These are phyloP conservation scores for Trachelus iudaicus DNA, from an alignment of 2,888 invertebrate species.

Conservation along the genomic window DNA sequence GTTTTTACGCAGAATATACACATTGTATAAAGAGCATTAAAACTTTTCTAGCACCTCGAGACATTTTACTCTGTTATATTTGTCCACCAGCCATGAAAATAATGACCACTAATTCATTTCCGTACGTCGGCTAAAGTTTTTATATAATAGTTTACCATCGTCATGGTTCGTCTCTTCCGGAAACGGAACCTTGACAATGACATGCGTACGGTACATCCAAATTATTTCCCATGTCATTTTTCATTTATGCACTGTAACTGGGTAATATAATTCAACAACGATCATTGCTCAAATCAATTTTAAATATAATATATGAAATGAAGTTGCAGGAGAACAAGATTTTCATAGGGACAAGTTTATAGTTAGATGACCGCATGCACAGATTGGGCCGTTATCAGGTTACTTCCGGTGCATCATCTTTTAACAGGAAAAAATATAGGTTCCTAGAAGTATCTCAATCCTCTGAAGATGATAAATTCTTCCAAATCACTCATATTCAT, in stretches of 20 bases:
- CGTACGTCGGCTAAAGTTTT: background rate
- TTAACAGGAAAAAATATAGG: background rate
- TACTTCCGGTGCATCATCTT: background rate
- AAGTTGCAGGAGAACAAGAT: background rate
- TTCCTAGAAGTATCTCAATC: background rate
- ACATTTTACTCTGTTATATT: background rate
- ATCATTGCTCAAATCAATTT: background rate
- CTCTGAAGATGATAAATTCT: background rate
- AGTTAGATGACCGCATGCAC: background rate
- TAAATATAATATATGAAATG: background rate
- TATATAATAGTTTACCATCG: background rate
- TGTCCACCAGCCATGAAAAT: background rate
- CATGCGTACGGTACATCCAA: background rate
- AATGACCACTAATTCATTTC: background rate
- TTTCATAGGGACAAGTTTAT: background rate
- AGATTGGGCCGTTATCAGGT: background rate
- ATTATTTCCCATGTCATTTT: background rate
- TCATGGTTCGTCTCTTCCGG: background rate
- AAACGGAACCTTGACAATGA: background rate
- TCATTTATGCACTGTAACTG: background rate
- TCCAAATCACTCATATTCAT: background rate
- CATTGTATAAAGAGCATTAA: background rate
- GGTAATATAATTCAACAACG: background rate
- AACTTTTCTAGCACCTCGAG: background rate
- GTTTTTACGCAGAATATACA: background rate